Evolutionary conservation across 1,140 invertebrate species (phyloP).

Genomic region (Diachasmimorpha longicaudata): DNA sequence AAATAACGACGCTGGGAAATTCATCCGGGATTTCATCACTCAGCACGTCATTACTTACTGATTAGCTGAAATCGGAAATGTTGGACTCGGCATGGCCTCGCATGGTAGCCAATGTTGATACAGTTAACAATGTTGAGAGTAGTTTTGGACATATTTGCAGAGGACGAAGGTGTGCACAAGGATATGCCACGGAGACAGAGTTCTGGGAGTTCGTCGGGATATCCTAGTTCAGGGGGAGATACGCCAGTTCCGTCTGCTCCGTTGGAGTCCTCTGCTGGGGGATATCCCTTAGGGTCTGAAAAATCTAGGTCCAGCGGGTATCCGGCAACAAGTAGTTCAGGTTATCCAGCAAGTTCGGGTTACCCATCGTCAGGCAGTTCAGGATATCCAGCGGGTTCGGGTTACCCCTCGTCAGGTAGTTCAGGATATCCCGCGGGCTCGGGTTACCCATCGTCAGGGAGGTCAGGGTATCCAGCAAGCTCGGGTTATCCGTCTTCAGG

Average conservation of each 20-base stretch:
- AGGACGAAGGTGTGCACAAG: slow-evolving; percentile 37
- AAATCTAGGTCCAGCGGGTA: slow-evolving; percentile 13
- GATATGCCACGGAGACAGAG: slow-evolving; percentile 31
- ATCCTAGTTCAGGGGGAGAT: slow-evolving; percentile 29
- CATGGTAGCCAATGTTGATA: slow-evolving; percentile 1
- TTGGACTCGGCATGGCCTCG: slow-evolving; percentile 39
- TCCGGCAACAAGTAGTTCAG: slow-evolving; percentile 14
- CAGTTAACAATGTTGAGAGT: slow-evolving; percentile 10
- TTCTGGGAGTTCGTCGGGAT: slow-evolving; percentile 3
- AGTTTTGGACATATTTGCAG: slow-evolving; percentile 52
- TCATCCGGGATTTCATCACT: slow-evolving; percentile 6
- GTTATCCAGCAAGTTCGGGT: slow-evolving; percentile 31
- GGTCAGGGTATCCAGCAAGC: too few species aligned
- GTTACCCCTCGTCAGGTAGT: slow-evolving; percentile 27
- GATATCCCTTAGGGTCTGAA: slow-evolving; percentile 14
- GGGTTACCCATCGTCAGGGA: neutral
- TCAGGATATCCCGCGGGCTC: slow-evolving; percentile 22
- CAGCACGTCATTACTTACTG: neutral
- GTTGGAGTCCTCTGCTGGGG: neutral
- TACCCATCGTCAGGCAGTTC: slow-evolving; percentile 29
- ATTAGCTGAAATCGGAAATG: slow-evolving; percentile 12
- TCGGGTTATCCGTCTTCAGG: slow-evolving; percentile 15
- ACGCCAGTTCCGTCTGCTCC: neutral
- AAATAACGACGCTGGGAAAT: neutral
- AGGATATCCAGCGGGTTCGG: slow-evolving; percentile 22